Evolutionary conservation across 1,140 invertebrate species (phyloP).

Genomic region (Aleiodes sp.): DNA sequence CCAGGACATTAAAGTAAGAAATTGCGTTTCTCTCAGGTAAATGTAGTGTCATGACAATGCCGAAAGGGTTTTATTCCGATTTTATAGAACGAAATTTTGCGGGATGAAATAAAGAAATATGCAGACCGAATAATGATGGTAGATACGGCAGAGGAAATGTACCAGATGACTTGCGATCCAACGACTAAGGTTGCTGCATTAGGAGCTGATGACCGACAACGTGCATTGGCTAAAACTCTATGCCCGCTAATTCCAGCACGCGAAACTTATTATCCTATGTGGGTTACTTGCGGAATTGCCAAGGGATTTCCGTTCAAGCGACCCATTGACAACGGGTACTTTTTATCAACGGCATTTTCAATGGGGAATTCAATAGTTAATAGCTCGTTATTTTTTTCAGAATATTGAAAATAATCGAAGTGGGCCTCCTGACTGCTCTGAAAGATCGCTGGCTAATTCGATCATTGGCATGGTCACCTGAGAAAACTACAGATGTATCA

Average conservation of each 20-base stretch:
- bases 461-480: not conserved
- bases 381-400: not conserved
- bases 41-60: not conserved
- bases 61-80: too few species aligned
- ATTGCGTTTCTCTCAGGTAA: not conserved
- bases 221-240: not conserved
- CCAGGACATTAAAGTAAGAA: constrained; percentile 20
- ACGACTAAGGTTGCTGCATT: not conserved
- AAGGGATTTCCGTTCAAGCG: constrained; percentile 36
- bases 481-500: not conserved
- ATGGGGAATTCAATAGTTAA: not conserved
- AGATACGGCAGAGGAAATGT: constrained; percentile 21
- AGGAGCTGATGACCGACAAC: constrained; percentile 28
- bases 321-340: constrained; percentile 42
- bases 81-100: too few species aligned
- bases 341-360: not conserved
- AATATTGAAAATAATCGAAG: constrained; percentile 26
- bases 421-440: constrained; percentile 1
- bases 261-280: not conserved
- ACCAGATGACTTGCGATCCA: constrained; percentile 23
- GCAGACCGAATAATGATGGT: not conserved
- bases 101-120: too few species aligned
- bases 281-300: constrained; percentile 33
- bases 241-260: constrained; percentile 33
- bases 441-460: constrained; percentile 12